phyloP scores from a whole-genome alignment of 2,113 vertebrate species.

The Oncorhynchus keta region DNA sequence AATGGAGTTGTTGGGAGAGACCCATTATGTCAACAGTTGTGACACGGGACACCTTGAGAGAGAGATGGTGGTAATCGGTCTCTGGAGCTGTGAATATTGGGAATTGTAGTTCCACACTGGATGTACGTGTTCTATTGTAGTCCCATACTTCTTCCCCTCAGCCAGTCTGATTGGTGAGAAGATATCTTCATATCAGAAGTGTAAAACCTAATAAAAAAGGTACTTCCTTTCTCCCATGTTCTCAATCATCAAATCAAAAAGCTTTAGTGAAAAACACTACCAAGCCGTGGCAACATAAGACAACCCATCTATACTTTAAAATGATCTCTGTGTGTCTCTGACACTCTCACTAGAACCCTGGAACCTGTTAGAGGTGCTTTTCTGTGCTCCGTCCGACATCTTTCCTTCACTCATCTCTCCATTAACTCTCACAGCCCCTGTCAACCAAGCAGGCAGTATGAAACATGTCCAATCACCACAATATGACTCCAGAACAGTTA shows the following conservation, averaged over 20 bases:
- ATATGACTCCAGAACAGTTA: constrained; percentile 17
- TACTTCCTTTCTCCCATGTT: too few relatives aligned
- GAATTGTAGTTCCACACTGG: too few relatives aligned
- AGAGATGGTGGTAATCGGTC: too few relatives aligned
- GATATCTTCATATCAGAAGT: too few relatives aligned
- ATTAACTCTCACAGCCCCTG: constrained; percentile 13
- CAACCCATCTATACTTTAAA: not conserved
- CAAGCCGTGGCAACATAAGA: constrained; percentile 31
- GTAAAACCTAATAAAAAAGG: too few relatives aligned
- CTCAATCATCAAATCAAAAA: constrained; percentile 9
- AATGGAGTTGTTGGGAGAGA: too few relatives aligned
- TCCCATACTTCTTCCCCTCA: too few relatives aligned
- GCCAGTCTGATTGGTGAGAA: too few relatives aligned
- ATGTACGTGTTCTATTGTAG: too few relatives aligned
- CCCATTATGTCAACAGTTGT: too few relatives aligned
- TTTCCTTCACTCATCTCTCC: not conserved
- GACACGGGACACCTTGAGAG: too few relatives aligned
- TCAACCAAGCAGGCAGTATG: constrained; percentile 10
- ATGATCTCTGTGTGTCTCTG: constrained; percentile 1
- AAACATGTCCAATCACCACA: constrained; percentile 25
- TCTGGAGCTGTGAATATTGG: too few relatives aligned
- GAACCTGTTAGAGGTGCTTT: not conserved
- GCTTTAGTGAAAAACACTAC: constrained; percentile 9
- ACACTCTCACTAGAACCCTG: constrained; percentile 17
- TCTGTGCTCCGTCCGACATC: not conserved